phyloP scores from a whole-genome alignment of 2,888 invertebrate genomes.

The Pammene aurita region DNA sequence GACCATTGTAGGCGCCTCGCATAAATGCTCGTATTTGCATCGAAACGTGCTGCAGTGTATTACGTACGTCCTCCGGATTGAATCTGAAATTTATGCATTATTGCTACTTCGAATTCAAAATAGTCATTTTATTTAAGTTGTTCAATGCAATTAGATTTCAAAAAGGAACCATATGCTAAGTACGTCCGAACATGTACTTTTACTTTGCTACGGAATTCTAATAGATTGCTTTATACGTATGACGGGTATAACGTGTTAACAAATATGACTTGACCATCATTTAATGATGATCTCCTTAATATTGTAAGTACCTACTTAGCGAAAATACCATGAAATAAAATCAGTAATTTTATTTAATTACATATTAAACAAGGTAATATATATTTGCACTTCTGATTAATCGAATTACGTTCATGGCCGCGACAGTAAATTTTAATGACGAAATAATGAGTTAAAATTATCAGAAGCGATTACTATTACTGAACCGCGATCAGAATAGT shows the following conservation, averaged over 20 bases:
- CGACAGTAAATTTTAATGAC: no score
- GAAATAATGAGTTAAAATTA: no score
- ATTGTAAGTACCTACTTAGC: no score
- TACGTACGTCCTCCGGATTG: slow-evolving; percentile 57
- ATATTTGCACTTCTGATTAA: no score
- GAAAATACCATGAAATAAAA: no score
- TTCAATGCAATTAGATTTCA: not conserved
- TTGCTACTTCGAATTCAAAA: not conserved
- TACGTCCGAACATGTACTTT: not conserved
- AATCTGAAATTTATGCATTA: slow-evolving; percentile 51
- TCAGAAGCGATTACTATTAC: no score
- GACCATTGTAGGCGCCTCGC: slow-evolving; percentile 70
- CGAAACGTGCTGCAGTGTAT: slow-evolving; percentile 69
- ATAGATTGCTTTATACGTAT: no score
- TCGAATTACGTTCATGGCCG: no score
- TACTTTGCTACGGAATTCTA: not conserved
- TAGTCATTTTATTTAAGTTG: not conserved
- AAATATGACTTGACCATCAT: not conserved
- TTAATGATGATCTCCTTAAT: not conserved
- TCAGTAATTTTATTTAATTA: no score
- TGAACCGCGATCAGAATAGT: no score
- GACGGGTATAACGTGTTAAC: no score
- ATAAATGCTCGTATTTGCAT: slow-evolving; percentile 77
- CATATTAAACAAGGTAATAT: no score
- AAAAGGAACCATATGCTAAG: not conserved